Evolutionary conservation across 2,797 vertebrate species (phyloP).

Genomic region (Chelidonichthys spinosus): DNA sequence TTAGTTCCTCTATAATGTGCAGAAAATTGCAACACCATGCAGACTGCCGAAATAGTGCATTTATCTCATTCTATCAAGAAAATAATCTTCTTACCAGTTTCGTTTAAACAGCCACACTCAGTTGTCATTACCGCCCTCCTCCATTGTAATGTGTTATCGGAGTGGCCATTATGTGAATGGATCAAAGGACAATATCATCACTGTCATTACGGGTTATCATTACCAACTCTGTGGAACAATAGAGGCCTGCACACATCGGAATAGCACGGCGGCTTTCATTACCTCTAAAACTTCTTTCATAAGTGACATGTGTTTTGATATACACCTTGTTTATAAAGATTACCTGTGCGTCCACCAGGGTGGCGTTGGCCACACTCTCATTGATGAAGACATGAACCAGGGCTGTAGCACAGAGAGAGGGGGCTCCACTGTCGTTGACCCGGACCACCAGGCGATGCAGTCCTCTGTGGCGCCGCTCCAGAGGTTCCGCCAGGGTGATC

Average conservation of each 20-base stretch:
- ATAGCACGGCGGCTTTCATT: slow-evolving; percentile 19
- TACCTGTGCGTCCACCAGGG: slow-evolving; percentile 92
- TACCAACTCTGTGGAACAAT: slow-evolving; percentile 50
- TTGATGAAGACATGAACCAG: slow-evolving; percentile 97
- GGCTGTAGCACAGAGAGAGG: slow-evolving; percentile 91
- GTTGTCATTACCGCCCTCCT: slow-evolving; percentile 53
- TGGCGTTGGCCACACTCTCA: slow-evolving; percentile 93
- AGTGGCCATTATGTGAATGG: slow-evolving; percentile 50
- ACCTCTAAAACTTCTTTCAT: not conserved
- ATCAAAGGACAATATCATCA: slow-evolving; percentile 50
- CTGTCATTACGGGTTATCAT: slow-evolving; percentile 49
- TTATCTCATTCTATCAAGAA: slow-evolving; percentile 65
- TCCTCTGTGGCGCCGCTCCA: slow-evolving; percentile 93
- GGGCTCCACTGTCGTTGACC: slow-evolving; percentile 95
- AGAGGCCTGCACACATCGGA: slow-evolving; percentile 21
- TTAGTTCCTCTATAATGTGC: slow-evolving; percentile 57
- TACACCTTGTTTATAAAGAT: slow-evolving; percentile 23
- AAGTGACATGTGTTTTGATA: not conserved
- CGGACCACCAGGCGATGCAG: slow-evolving; percentile 94
- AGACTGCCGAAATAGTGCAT: slow-evolving; percentile 48
- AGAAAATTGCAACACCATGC: slow-evolving; percentile 51
- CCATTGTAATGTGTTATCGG: slow-evolving; percentile 52
- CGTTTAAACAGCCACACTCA: slow-evolving; percentile 58
- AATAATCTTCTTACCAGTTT: slow-evolving; percentile 50
- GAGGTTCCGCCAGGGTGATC: slow-evolving; percentile 93